These are phyloP conservation scores for Nesogale talazaci DNA, from an alignment of 2,113 vertebrate genomes.

Conservation along the genomic window DNA sequence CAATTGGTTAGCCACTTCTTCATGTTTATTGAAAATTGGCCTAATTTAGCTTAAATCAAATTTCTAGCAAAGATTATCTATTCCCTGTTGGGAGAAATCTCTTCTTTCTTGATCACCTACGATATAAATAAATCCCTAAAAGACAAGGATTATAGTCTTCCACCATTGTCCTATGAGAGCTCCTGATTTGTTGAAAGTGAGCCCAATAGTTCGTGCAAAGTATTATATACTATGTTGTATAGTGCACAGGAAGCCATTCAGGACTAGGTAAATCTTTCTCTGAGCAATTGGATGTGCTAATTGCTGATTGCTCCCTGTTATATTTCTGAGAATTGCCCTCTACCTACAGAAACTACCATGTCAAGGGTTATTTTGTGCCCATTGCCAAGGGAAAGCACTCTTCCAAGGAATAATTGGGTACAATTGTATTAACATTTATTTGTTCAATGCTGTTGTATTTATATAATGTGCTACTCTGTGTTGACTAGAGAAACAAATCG, in stretches of 20 bases:
- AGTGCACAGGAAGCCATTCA: background rate
- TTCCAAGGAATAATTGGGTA: background rate
- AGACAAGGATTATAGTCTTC: background rate
- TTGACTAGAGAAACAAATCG: background rate
- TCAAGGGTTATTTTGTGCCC: rapidly evolving
- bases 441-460: background rate
- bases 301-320: background rate
- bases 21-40: background rate
- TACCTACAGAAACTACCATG: too few relatives aligned
- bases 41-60: background rate
- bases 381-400: background rate
- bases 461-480: background rate
- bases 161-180: background rate
- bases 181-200: background rate
- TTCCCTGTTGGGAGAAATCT: background rate
- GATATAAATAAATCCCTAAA: background rate
- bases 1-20: background rate
- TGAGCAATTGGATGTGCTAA: background rate
- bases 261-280: background rate
- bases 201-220: background rate
- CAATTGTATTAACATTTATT: background rate
- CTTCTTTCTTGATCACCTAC: background rate
- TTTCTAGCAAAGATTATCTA: background rate
- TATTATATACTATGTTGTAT: too few relatives aligned
- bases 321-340: background rate